Evolutionary conservation across 1,140 invertebrate species (phyloP).

Genomic region (Lordiphosa stackelbergi): DNA sequence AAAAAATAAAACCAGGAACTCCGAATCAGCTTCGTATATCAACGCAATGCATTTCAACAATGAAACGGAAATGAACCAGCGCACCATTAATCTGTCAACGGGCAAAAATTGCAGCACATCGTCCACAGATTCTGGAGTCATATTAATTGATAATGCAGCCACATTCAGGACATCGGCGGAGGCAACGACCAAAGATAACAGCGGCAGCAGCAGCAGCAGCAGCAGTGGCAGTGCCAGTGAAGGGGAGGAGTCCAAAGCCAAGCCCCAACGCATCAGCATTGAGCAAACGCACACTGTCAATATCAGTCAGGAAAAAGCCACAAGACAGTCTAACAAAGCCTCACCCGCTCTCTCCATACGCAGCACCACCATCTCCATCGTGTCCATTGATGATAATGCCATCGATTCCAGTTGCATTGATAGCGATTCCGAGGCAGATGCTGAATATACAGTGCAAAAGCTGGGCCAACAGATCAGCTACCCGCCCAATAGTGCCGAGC

Average conservation of each 20-base stretch:
- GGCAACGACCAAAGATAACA: slow-evolving; percentile 38
- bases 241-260: slow-evolving; percentile 10
- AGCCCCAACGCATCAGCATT: slow-evolving; percentile 49
- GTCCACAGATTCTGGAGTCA: slow-evolving; percentile 71
- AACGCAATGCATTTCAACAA: slow-evolving; percentile 54
- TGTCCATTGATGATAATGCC: slow-evolving; percentile 72
- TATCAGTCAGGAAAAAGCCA: slow-evolving; percentile 22
- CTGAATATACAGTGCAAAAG: slow-evolving; percentile 66
- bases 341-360: slow-evolving; percentile 65
- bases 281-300: slow-evolving; percentile 57
- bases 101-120: slow-evolving; percentile 68
- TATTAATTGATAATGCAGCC: slow-evolving; percentile 57
- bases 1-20: slow-evolving; percentile 2
- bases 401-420: slow-evolving; percentile 71
- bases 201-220: neutral
- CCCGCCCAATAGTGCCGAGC: slow-evolving; percentile 54
- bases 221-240: neutral
- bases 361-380: slow-evolving; percentile 68
- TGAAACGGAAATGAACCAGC: slow-evolving; percentile 54
- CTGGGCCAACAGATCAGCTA: slow-evolving; percentile 64
- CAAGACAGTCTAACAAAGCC: neutral
- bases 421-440: slow-evolving; percentile 63
- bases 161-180: slow-evolving; percentile 23
- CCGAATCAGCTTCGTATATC: neutral
- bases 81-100: slow-evolving; percentile 36